These are phyloP conservation scores for Tuta absoluta DNA, from an alignment of 2,888 invertebrate genomes.

Conservation along the genomic window DNA sequence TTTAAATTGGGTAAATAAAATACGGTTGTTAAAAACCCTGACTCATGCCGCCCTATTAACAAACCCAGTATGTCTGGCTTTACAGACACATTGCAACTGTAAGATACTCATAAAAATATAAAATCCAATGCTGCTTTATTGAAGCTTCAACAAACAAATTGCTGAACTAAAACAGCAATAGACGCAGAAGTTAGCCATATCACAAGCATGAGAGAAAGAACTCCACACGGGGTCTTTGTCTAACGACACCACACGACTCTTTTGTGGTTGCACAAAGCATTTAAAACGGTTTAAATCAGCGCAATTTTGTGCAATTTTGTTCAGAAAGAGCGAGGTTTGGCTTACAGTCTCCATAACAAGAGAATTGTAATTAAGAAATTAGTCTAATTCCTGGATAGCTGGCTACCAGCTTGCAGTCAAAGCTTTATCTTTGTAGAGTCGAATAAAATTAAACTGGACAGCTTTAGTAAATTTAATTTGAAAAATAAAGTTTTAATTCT, in stretches of 20 bases:
- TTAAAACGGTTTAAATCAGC: conserved; percentile 26
- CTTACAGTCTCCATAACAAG: conserved; percentile 1
- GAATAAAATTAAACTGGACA: background rate
- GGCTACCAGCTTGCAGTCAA: conserved; percentile 3
- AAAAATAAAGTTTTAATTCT: too few species aligned
- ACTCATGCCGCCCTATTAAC: conserved; percentile 33
- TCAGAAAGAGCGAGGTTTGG: background rate
- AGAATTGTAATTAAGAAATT: conserved; percentile 5
- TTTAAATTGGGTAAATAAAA: conserved; percentile 55
- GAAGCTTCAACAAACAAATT: background rate
- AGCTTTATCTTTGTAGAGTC: conserved; percentile 12
- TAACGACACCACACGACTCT: conserved; percentile 29
- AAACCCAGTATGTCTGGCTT: conserved; percentile 15
- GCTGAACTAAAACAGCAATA: background rate
- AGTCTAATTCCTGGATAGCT: background rate
- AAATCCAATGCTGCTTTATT: background rate
- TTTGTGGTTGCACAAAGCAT: conserved; percentile 24
- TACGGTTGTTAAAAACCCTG: conserved; percentile 32
- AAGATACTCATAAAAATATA: background rate
- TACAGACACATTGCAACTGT: background rate
- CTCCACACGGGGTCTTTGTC: conserved; percentile 29
- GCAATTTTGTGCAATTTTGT: conserved; percentile 24
- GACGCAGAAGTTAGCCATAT: background rate
- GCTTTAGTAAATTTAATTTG: background rate
- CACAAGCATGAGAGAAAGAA: background rate